Conservation (phyloP, 2,888 invertebrate genomes). For the Idaea dimidiata region DNA sequence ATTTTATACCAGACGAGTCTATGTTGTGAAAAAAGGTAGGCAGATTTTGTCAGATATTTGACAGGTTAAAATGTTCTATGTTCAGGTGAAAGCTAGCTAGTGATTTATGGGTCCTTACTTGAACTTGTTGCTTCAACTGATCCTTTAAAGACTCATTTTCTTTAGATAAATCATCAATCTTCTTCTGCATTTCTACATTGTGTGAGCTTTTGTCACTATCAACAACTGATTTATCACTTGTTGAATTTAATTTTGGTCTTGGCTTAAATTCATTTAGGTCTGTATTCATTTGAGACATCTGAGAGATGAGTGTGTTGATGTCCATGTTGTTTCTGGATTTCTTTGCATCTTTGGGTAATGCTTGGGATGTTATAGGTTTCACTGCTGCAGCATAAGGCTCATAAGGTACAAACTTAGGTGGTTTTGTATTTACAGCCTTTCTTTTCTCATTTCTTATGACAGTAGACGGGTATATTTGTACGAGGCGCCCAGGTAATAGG, state of each 20-base stretch:
- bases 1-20: no score
- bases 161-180: conserved; percentile 82
- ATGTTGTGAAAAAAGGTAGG: no score
- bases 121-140: conserved; percentile 92
- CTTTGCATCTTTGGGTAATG: conserved; percentile 60
- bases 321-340: conserved; percentile 82
- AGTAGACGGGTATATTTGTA: conserved; percentile 81
- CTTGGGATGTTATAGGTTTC: conserved; percentile 85
- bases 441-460: conserved; percentile 80
- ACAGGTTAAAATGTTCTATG: no score
- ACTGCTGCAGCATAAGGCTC: conserved; percentile 94
- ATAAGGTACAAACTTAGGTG: conserved; percentile 92
- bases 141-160: conserved; percentile 88
- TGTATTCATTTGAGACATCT: conserved; percentile 86
- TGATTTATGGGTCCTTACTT: conserved; percentile 78
- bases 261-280: conserved; percentile 82
- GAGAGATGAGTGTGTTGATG: conserved; percentile 84
- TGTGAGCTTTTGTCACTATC: conserved; percentile 57
- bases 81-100: no score
- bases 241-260: conserved; percentile 56
- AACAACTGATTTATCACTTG: conserved; percentile 50
- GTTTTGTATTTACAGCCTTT: conserved; percentile 79
- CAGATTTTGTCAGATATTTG: no score
- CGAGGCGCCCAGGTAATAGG: conserved; percentile 50
- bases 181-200: conserved; percentile 78